Conservation (phyloP, 2,797 vertebrate species). For the Taeniopygia guttata region DNA sequence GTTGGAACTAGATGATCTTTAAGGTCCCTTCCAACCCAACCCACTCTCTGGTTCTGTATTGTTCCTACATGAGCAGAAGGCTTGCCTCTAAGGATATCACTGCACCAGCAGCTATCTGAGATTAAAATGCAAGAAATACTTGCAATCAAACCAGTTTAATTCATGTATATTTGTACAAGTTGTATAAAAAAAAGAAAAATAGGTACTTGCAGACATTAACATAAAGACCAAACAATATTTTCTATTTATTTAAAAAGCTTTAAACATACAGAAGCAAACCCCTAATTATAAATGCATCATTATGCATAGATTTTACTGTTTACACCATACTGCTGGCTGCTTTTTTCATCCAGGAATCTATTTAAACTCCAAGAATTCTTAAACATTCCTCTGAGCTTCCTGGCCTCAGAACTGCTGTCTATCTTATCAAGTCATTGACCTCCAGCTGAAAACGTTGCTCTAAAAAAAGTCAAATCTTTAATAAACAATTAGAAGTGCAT, state of each 20-base stretch:
- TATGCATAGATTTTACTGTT: slow-evolving; percentile 54
- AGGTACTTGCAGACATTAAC: slow-evolving; percentile 62
- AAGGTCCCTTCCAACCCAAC: neutral
- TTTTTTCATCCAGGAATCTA: slow-evolving; percentile 57
- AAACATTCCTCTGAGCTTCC: slow-evolving; percentile 55
- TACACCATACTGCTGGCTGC: slow-evolving; percentile 54
- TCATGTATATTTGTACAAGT: slow-evolving; percentile 55
- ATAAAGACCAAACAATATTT: slow-evolving; percentile 71
- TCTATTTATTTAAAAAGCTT: slow-evolving; percentile 70
- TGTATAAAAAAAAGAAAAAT: slow-evolving; percentile 40
- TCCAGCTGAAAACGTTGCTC: slow-evolving; percentile 68
- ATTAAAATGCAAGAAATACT: slow-evolving; percentile 60
- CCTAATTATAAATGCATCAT: slow-evolving; percentile 59
- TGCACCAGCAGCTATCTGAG: slow-evolving; percentile 36
- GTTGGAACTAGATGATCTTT: neutral
- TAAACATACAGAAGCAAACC: slow-evolving; percentile 66
- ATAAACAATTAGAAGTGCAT: slow-evolving; percentile 75
- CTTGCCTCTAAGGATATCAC: neutral
- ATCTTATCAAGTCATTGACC: slow-evolving; percentile 62
- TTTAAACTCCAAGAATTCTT: slow-evolving; percentile 55
- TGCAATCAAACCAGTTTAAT: slow-evolving; percentile 71
- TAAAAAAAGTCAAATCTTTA: slow-evolving; percentile 69
- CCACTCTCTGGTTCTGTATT: neutral
- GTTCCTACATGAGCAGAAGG: neutral
- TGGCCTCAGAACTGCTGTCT: slow-evolving; percentile 58